A percentile compares a stretch with the other conserved stretches of the same genome.
phyloP scores from a whole-genome alignment of 2,113 vertebrate genomes.

The Riparia riparia region DNA sequence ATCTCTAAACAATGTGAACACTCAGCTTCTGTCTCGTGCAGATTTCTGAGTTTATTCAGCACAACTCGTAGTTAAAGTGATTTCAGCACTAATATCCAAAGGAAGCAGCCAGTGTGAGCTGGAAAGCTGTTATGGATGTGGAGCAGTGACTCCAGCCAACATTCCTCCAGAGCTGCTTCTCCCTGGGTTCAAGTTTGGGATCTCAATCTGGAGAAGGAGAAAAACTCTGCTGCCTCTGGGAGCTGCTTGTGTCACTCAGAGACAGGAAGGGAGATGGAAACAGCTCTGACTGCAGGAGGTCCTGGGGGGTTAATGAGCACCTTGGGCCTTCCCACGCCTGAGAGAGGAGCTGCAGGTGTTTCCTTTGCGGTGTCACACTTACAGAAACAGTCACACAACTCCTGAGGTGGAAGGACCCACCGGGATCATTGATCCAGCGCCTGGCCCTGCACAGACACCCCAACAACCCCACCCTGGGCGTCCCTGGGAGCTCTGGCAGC shows the following conservation, averaged over 20 bases:
- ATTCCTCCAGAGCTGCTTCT: neutral
- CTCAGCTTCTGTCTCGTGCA: neutral
- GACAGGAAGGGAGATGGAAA: neutral
- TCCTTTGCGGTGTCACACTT: neutral
- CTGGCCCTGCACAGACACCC: neutral
- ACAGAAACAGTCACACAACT: neutral
- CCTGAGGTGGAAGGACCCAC: neutral
- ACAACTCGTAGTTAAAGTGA: fast-evolving
- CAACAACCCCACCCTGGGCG: neutral
- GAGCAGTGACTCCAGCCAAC: neutral
- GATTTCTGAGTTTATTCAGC: neutral
- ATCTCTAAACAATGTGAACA: neutral
- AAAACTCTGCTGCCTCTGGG: neutral
- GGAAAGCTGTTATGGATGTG: neutral
- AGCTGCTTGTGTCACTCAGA: neutral
- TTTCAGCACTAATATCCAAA: neutral
- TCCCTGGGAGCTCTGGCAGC: neutral
- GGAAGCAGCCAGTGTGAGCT: neutral
- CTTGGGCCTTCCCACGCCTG: neutral
- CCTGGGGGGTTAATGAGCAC: too few relatives aligned
- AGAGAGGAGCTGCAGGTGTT: neutral
- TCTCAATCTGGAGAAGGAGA: neutral
- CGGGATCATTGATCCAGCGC: fast-evolving
- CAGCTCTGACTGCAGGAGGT: neutral
- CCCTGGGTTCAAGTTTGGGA: neutral